Conservation (phyloP, 2,113 vertebrate genomes). For the Anguilla rostrata region DNA sequence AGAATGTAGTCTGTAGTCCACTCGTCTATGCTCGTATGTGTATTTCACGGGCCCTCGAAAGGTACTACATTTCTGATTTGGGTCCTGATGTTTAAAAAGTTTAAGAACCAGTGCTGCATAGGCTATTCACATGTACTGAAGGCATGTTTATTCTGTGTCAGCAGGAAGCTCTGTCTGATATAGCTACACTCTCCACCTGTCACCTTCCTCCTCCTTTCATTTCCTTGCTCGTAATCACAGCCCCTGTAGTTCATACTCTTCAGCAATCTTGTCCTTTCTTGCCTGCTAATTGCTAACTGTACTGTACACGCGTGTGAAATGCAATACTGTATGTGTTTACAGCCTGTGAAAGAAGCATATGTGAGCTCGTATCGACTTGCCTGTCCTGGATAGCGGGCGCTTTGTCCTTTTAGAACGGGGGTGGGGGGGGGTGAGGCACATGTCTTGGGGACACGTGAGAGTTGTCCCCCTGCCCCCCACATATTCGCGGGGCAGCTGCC, state of each 20-base stretch:
- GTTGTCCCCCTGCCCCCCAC: neutral
- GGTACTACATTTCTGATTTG: too few relatives aligned
- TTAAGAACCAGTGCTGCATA: too few relatives aligned
- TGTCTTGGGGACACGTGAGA: constrained; percentile 48
- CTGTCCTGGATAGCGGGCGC: neutral
- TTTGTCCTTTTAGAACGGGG: constrained; percentile 1
- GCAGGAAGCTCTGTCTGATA: neutral
- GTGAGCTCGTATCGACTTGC: neutral
- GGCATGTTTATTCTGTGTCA: neutral
- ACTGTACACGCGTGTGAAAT: neutral
- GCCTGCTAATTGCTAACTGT: too few relatives aligned
- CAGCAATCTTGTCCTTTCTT: neutral
- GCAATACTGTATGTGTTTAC: neutral
- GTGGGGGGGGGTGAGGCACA: constrained; percentile 35
- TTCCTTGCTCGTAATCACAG: too few relatives aligned
- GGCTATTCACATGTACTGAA: too few relatives aligned
- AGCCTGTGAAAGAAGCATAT: neutral
- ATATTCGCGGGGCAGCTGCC: constrained; percentile 60
- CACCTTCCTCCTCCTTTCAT: neutral
- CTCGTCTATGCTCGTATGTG: too few relatives aligned
- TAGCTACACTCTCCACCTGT: neutral
- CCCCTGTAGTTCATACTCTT: neutral
- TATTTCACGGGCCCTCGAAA: too few relatives aligned
- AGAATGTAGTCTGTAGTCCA: too few relatives aligned
- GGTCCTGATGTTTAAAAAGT: too few relatives aligned